Percentiles rank a stretch among this genome's conserved stretches.
These are phyloP conservation scores for Falco cherrug DNA, from an alignment of 2,797 vertebrate species.

Conservation along the genomic window DNA sequence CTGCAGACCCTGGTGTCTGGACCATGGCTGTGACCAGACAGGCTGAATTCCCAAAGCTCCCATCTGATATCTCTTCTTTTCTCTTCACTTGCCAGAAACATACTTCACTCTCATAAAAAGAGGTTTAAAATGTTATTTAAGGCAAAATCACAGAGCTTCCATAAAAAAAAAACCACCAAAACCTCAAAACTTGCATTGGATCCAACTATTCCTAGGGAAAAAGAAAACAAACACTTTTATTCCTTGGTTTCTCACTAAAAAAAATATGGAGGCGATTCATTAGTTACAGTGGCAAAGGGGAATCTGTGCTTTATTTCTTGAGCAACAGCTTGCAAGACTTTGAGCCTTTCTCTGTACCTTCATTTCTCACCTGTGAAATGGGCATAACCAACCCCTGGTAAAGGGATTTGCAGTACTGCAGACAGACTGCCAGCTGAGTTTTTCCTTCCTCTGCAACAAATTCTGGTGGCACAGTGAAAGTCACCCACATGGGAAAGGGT, in stretches of 20 bases:
- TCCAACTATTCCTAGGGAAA: background rate
- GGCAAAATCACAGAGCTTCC: background rate
- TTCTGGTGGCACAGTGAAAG: background rate
- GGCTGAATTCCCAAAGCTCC: background rate
- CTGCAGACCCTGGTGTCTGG: background rate
- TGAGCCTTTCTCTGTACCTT: background rate
- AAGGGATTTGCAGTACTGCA: background rate
- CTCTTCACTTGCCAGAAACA: background rate
- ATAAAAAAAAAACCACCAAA: background rate
- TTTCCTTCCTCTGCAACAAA: background rate
- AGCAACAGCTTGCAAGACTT: background rate
- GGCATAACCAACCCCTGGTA: background rate
- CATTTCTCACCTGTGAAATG: conserved; percentile 10
- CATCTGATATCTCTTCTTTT: background rate
- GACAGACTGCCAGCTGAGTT: background rate
- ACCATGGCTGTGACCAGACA: background rate
- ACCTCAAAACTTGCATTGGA: background rate
- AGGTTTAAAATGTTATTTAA: background rate
- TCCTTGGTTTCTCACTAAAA: background rate
- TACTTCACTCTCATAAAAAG: background rate
- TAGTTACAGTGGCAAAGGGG: background rate
- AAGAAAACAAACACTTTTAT: background rate
- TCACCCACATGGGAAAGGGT: background rate
- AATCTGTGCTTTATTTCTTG: background rate
- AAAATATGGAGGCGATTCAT: background rate